phyloP scores from a whole-genome alignment of 2,113 vertebrate species.

The Oreocharis arfaki region DNA sequence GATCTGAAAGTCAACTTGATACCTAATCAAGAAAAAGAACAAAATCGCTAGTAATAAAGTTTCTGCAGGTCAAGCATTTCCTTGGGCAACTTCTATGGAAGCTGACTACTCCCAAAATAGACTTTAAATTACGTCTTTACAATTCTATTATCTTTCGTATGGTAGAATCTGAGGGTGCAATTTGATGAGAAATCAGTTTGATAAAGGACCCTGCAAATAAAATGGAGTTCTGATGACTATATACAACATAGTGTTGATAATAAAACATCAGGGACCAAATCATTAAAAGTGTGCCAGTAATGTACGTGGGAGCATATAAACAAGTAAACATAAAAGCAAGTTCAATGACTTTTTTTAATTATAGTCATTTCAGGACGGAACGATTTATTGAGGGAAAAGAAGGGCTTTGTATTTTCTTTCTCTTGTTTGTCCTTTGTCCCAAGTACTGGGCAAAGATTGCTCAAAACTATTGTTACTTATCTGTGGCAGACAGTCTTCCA shows the following conservation, averaged over 20 bases:
- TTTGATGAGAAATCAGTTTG: not conserved
- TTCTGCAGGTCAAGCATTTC: conserved; percentile 15
- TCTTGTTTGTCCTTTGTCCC: not conserved
- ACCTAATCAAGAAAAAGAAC: not conserved
- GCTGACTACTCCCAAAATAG: not conserved
- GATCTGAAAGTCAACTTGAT: not conserved
- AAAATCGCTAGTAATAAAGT: not conserved
- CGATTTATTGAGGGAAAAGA: not conserved
- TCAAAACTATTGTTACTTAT: not conserved
- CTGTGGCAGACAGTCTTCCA: not conserved
- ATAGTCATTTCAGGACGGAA: not conserved
- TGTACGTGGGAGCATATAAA: not conserved
- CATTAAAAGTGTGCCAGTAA: not conserved
- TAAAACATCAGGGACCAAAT: not conserved
- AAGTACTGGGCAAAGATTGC: not conserved
- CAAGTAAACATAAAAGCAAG: not conserved
- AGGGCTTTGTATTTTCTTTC: not conserved
- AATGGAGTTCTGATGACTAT: not conserved
- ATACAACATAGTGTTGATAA: not conserved
- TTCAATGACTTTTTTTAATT: not conserved
- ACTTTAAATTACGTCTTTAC: conserved; percentile 13
- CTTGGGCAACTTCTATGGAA: not conserved
- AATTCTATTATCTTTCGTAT: conserved; percentile 3
- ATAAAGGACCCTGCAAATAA: not conserved
- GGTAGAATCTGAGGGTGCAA: not conserved